phyloP scores from a whole-genome alignment of 1,140 invertebrate species.

The Elysia chlorotica region DNA sequence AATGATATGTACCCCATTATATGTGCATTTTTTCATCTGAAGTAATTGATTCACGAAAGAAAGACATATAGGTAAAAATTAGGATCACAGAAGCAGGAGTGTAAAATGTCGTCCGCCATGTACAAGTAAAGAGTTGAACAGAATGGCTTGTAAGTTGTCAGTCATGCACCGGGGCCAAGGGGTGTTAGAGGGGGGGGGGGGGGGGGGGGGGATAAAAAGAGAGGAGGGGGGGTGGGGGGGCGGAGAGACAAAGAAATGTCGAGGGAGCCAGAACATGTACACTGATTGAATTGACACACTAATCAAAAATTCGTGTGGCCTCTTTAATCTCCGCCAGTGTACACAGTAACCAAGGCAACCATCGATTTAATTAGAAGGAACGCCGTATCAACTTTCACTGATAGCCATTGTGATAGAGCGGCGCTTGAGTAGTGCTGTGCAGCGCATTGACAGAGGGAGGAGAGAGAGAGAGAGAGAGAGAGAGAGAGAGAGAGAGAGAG shows the following conservation, averaged over 20 bases:
- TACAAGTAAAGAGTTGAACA: not conserved
- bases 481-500: not conserved
- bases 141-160: not conserved
- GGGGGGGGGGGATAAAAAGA: not conserved
- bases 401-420: no score
- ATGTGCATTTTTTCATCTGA: not conserved
- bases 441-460: no score
- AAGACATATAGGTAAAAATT: not conserved
- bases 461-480: not conserved
- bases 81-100: no score
- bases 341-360: no score
- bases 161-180: not conserved
- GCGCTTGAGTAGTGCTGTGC: no score
- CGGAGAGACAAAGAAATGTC: not conserved
- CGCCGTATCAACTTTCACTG: no score
- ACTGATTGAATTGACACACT: no score
- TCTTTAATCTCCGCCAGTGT: no score
- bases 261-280: not conserved
- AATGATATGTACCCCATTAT: not conserved
- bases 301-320: no score
- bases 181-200: not conserved
- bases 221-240: not conserved
- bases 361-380: no score
- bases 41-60: no score
- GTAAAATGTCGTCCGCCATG: no score